Conservation (phyloP, 2,113 vertebrate species). For the rat (Rattus norvegicus) region GRCr8 NC_086039.1:18388001-18388500, state of each 20-base stretch:
- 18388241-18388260: not conserved
- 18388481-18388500: constrained; percentile 38
- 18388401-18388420: constrained; percentile 44
- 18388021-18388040: not conserved
- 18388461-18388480: constrained; percentile 47
- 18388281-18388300: not conserved
- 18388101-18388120: constrained; percentile 42
- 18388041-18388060: constrained; percentile 45
- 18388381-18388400: constrained; percentile 37
- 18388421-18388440: constrained; percentile 15
- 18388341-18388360: not conserved
- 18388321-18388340: constrained; percentile 40
- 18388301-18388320: not conserved
- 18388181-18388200: not conserved
- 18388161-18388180: not conserved
- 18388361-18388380: not conserved
- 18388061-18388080: constrained; percentile 39
- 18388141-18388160: constrained; percentile 41
- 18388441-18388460: constrained; percentile 43
- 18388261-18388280: constrained; percentile 4
- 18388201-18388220: not conserved
- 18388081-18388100: not conserved
- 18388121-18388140: not conserved
- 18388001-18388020: constrained; percentile 44
- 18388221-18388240: not conserved